Evolutionary conservation across 1,140 invertebrate species (phyloP).

Genomic region (Arion vulgaris): DNA sequence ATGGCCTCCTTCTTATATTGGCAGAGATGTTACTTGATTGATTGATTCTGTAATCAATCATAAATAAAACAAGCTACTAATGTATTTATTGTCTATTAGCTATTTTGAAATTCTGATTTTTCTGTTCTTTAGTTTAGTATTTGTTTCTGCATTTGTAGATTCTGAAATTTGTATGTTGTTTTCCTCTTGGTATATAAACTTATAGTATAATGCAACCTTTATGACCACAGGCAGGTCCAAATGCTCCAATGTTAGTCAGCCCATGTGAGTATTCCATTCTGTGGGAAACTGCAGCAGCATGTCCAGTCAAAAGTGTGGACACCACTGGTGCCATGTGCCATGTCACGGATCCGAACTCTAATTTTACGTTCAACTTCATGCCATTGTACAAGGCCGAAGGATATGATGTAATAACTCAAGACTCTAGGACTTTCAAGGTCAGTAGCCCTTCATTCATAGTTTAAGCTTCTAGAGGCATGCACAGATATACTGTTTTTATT

Average conservation of each 20-base stretch:
- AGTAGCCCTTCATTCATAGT: background rate
- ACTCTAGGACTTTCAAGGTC: constrained; percentile 50
- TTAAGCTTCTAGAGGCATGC: background rate
- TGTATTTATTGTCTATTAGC: too few relatives aligned
- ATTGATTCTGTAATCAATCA: too few relatives aligned
- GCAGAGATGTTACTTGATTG: too few relatives aligned
- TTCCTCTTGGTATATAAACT: too few relatives aligned
- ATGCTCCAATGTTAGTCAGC: constrained; percentile 47
- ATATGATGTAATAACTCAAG: constrained; percentile 43
- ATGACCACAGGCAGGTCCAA: constrained; percentile 54
- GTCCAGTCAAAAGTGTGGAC: constrained; percentile 52
- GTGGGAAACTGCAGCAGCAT: constrained; percentile 71
- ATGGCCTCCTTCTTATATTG: too few relatives aligned
- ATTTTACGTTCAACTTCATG: constrained; percentile 58
- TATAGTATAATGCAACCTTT: too few relatives aligned
- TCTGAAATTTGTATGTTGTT: too few relatives aligned
- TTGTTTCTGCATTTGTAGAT: too few relatives aligned
- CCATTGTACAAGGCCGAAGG: constrained; percentile 52
- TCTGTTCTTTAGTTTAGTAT: too few relatives aligned
- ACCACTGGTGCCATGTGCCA: constrained; percentile 45
- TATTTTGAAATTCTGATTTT: too few relatives aligned
- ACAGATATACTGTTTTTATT: too few relatives aligned
- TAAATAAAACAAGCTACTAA: too few relatives aligned
- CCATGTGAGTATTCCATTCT: constrained; percentile 65
- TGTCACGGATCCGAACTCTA: constrained; percentile 57